Evolutionary conservation across 2,797 vertebrate genomes (phyloP), one percentile per base, ranked within the genome.

Genomic region (Rhinella marina): DNA sequence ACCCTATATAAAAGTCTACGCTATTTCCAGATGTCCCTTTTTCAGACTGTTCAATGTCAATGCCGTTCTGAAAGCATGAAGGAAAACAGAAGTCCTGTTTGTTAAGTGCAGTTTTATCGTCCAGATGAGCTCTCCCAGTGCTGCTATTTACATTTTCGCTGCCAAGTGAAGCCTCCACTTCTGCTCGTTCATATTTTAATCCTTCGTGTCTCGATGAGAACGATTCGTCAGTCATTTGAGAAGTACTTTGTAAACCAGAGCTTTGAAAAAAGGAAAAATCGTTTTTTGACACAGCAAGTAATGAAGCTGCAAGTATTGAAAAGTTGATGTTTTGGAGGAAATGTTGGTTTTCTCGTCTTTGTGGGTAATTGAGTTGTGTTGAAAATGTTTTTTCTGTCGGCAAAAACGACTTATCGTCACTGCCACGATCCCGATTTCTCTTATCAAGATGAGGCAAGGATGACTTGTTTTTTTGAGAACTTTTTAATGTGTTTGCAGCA

Each of bases 261-360:
- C 16, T 76, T 23, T 56, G 61, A 48, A 75, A 61, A 86, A 57
- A 70, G 32, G 52, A 76, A 56, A 82, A 81, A 12, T 82, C 80
- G 79, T 82, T 82, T 78, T 54, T 77, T 61, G 79, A 21, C 1
- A 27, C 78, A 68, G 61, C 79, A 25, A 77, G 62, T 72, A 86
- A 89, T 78, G 84, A 89, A 70, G 70, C 21, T 59, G 50, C 70
- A 59, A 73, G 9, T 57, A 21, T 82, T 89, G 62, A 77, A 78
- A 59, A 77, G 61, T 50, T 56, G n/a, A 86, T 78, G 68, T 83
- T 41, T 48, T 27, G 32, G 32, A 81, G 68, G 73, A 86, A 82
- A 62, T 77, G 59, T 77, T 50, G 70, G 23, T 88, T 41, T 76
- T 73, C 59, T 13, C 23, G 19, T 8, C 68, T 78, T 50, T 41